Conservation (phyloP, 2,113 vertebrate species). For the Muscicapa adusta region DNA sequence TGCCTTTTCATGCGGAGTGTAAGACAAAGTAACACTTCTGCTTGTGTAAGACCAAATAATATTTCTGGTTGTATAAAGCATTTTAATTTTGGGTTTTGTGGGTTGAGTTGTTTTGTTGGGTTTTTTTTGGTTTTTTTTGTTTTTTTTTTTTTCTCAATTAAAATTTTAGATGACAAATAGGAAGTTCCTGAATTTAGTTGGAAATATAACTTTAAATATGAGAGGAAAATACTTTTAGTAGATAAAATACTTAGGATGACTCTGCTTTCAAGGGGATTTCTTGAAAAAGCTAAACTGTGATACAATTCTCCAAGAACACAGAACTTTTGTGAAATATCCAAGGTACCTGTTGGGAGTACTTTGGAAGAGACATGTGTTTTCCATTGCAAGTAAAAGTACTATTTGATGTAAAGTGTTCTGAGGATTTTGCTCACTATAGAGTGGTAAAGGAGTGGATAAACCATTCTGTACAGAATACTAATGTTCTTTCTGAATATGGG, state of each 20-base stretch:
- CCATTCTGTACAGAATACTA: not conserved
- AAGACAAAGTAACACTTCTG: constrained; percentile 22
- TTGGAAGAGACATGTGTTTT: constrained; percentile 57
- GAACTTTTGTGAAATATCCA: not conserved
- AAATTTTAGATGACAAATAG: constrained; percentile 32
- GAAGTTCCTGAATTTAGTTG: constrained; percentile 34
- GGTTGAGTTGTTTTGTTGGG: not conserved
- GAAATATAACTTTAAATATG: constrained; percentile 41
- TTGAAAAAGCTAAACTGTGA: constrained; percentile 42
- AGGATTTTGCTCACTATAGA: constrained; percentile 1
- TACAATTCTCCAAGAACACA: constrained; percentile 49
- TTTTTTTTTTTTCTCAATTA: not conserved
- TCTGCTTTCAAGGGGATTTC: constrained; percentile 30
- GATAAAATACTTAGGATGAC: not conserved
- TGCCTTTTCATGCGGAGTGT: constrained; percentile 24
- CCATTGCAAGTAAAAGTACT: not conserved
- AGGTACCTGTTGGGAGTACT: constrained; percentile 48
- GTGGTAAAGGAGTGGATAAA: not conserved
- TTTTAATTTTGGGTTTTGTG: not conserved
- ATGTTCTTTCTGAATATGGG: not conserved
- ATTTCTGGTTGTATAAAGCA: constrained; percentile 24
- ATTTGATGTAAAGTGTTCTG: constrained; percentile 50
- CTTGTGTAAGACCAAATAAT: constrained; percentile 30
- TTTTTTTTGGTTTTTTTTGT: too few relatives aligned
- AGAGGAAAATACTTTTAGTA: constrained; percentile 10